A percentile compares a stretch with the other conserved stretches of the same genome.
Evolutionary conservation across 2,797 vertebrate genomes (phyloP).

Genomic region (Podargus strigoides): DNA sequence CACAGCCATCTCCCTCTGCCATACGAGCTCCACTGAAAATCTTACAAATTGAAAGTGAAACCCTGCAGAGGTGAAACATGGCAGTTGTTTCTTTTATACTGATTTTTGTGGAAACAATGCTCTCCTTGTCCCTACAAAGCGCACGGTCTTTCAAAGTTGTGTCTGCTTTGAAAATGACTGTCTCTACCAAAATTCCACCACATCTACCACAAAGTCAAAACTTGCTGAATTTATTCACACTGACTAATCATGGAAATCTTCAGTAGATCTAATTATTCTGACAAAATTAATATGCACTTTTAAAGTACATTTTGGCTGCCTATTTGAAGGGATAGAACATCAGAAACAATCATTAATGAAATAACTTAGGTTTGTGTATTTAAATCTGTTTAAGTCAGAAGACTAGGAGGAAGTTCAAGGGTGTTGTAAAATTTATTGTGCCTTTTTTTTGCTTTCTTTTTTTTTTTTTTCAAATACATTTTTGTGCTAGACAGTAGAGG

Average conservation of each 20-base stretch:
- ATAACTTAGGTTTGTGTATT: neutral
- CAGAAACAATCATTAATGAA: neutral
- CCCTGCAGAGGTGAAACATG: neutral
- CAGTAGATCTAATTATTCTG: neutral
- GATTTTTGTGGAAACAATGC: neutral
- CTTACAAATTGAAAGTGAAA: neutral
- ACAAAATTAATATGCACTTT: neutral
- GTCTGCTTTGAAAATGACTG: neutral
- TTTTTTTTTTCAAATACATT: neutral
- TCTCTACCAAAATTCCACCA: neutral
- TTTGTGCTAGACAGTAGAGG: neutral
- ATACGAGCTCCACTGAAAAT: neutral
- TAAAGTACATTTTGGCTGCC: neutral
- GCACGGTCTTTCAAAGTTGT: neutral
- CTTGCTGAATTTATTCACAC: neutral
- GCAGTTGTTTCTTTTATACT: neutral
- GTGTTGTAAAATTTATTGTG: neutral
- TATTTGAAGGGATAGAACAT: neutral
- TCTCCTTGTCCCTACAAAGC: neutral
- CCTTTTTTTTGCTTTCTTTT: neutral
- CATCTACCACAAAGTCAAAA: neutral
- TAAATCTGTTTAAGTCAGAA: neutral
- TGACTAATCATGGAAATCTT: neutral
- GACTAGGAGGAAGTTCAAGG: neutral
- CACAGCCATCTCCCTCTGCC: neutral